These are phyloP conservation scores for Arctia plantaginis DNA, from an alignment of 2,888 invertebrate genomes.

Conservation along the genomic window DNA sequence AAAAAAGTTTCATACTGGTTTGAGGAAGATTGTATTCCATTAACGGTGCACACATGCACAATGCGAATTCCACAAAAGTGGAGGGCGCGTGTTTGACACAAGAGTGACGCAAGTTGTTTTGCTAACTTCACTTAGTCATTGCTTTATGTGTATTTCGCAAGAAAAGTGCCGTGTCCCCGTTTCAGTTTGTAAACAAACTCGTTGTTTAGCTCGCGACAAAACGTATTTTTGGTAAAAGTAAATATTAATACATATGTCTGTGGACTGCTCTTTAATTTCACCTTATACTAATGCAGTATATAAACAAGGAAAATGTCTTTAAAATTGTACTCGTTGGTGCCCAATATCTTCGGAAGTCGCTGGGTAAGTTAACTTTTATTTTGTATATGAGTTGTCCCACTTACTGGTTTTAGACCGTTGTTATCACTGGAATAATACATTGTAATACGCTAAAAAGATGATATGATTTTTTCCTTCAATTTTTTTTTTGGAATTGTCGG, in stretches of 20 bases:
- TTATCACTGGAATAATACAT: not conserved
- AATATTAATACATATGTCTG: slow-evolving; percentile 10
- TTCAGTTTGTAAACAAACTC: slow-evolving; percentile 74
- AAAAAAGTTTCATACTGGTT: slow-evolving; percentile 14
- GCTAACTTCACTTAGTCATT: slow-evolving; percentile 76
- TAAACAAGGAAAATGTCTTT: slow-evolving; percentile 27
- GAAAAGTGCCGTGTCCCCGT: slow-evolving; percentile 76
- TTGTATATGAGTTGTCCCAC: not conserved
- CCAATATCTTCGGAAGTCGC: slow-evolving; percentile 31
- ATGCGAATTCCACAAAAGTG: slow-evolving; percentile 34
- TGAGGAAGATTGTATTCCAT: slow-evolving; percentile 34
- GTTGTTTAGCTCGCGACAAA: slow-evolving; percentile 28
- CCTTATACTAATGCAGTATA: not conserved
- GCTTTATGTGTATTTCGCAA: slow-evolving; percentile 73
- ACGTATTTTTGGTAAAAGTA: slow-evolving; percentile 31
- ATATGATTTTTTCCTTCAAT: not conserved
- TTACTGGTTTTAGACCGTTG: not conserved
- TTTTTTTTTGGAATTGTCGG: not conserved
- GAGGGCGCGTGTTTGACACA: slow-evolving; percentile 39
- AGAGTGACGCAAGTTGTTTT: slow-evolving; percentile 80
- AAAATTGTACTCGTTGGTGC: slow-evolving; percentile 30
- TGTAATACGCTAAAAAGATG: not conserved
- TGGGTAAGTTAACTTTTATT: slow-evolving; percentile 34
- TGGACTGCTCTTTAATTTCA: not conserved
- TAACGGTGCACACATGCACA: slow-evolving; percentile 20